Conservation (phyloP, 1,140 invertebrate genomes). For the Drosophila nikananu region DNA sequence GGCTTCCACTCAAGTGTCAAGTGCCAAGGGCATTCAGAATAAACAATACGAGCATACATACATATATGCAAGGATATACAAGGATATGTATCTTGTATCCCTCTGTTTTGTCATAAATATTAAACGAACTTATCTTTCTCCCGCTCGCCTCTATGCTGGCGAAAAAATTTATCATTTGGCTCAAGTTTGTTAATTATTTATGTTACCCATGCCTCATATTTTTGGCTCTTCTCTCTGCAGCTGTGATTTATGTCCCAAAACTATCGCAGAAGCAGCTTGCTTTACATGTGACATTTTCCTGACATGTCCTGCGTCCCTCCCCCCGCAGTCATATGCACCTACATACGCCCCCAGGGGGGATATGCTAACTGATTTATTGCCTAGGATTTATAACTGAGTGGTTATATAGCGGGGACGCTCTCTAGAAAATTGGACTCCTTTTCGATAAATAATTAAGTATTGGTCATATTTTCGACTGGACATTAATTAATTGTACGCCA, state of each 20-base stretch:
- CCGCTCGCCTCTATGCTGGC: conserved; percentile 25
- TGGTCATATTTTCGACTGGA: conserved; percentile 1
- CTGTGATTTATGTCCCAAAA: conserved; percentile 71
- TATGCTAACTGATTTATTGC: conserved; percentile 29
- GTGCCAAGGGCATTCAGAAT: conserved; percentile 76
- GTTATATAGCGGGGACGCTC: not conserved
- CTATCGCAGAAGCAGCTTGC: conserved; percentile 1
- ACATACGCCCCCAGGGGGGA: not conserved
- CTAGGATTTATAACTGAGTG: no score
- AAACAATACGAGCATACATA: conserved; percentile 23
- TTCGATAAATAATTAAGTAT: conserved; percentile 12
- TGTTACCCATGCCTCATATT: conserved; percentile 72
- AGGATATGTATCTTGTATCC: conserved; percentile 43
- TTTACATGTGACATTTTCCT: conserved; percentile 66
- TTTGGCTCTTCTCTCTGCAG: conserved; percentile 47
- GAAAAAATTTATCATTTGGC: conserved; percentile 83
- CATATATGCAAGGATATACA: not conserved
- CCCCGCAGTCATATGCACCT: conserved; percentile 7
- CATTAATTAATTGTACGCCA: conserved; percentile 9
- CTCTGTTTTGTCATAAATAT: conserved; percentile 82
- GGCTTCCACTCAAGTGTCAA: conserved; percentile 62
- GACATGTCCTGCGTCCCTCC: conserved; percentile 33
- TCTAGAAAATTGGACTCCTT: not conserved
- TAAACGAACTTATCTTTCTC: conserved; percentile 80
- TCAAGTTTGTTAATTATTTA: conserved; percentile 85